Base-by-base conservation (phyloP, 1,140 invertebrate species). In the Phymastichus coffea region DNA sequence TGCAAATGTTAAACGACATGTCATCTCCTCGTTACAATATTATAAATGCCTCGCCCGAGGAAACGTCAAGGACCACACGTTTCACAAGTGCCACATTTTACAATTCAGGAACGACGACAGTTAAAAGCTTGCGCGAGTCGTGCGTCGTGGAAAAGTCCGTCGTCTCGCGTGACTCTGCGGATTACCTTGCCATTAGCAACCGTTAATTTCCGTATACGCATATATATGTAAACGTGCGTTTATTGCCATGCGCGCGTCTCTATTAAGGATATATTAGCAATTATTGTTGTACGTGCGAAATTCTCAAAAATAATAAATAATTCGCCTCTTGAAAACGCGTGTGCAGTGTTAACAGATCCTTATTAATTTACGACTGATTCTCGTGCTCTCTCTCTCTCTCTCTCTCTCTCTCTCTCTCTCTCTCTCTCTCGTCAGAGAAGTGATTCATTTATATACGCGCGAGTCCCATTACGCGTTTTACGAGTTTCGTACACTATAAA, bases 131-230 rank as follows among this genome's bases (percentile, higher is more conserved):
- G n/a, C n/a, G n/a, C n/a, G 25, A 33, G 48, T 3, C 4, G 9
- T 23, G 40, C 35, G 12, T 35, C 40, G 23, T 52, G 40, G 26
- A 20, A 57, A 60, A 52, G 53, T 57, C 54, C 46, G n/a, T 51
- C 38, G 43, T 20, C 19, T 22, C 43, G 25, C 48, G 58, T 61
- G 54, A 64, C 54, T 64, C 12, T 9, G 26, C 54, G 63, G 19
- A 64, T 61, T 61, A 64, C 54, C 54, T 25, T 55, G 49, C 25
- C 58, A 57, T 64, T 57, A 64, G 46, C 41, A 35, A 10, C n/a
- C 48, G 43, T 52, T 58, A 58, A 58, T 63, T 63, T 64, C 46
- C 43, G 56, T n/a, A n/a, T n/a, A n/a, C n/a, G n/a, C n/a, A n/a
- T n/a, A n/a, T n/a, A n/a, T n/a, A n/a, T n/a, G n/a, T n/a, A n/a